phyloP scores from a whole-genome alignment of 2,888 invertebrate genomes.

The Pharmacophagus antenor region DNA sequence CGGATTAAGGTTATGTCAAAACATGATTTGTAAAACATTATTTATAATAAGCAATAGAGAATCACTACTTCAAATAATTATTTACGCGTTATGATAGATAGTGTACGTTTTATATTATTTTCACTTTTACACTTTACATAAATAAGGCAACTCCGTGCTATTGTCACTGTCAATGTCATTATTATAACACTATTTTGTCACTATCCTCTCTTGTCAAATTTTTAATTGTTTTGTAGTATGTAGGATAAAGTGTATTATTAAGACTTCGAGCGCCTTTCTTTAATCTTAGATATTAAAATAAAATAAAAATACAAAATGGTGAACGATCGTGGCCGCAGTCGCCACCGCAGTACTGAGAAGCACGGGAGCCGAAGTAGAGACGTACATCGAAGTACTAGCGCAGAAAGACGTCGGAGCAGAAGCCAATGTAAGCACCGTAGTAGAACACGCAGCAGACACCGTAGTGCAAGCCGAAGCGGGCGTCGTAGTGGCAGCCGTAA shows the following conservation, averaged over 20 bases:
- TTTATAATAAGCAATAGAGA: too few relatives aligned
- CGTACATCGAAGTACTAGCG: neutral
- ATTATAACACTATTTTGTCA: neutral
- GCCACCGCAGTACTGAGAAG: constrained; percentile 35
- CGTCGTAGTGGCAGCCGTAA: constrained; percentile 31
- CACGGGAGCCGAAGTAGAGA: constrained; percentile 34
- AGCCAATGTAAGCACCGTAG: constrained; percentile 36
- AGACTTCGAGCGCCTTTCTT: neutral
- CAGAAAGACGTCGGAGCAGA: neutral
- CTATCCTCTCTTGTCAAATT: neutral
- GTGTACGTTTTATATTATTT: neutral
- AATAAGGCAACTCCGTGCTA: neutral
- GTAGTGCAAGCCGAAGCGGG: constrained; percentile 32
- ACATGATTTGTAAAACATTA: too few relatives aligned
- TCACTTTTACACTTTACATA: neutral
- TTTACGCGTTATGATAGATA: too few relatives aligned
- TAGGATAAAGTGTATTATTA: neutral
- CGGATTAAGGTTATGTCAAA: too few relatives aligned
- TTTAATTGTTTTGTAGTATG: neutral
- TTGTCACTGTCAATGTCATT: neutral
- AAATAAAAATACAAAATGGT: constrained; percentile 35
- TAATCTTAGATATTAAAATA: neutral
- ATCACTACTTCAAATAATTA: neutral
- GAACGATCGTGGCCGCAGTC: constrained; percentile 45
- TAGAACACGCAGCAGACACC: constrained; percentile 35